A percentile compares a stretch with the other conserved stretches of the same genome.
Evolutionary conservation across 2,797 vertebrate species (phyloP).

Genomic region (Hirundo rustica): DNA sequence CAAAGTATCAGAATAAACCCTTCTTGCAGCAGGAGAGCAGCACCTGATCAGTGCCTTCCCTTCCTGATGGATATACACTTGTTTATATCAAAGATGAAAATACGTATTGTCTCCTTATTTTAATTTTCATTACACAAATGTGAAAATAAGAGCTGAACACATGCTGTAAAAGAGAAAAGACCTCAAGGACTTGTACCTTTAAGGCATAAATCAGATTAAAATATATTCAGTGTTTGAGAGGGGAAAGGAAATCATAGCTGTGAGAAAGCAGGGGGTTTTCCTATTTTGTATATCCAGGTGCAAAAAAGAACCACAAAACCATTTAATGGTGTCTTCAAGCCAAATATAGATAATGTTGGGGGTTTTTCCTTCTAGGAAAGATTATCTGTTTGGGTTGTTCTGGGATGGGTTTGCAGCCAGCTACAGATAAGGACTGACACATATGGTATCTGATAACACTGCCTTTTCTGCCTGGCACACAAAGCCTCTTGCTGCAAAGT

Average conservation of each 20-base stretch:
- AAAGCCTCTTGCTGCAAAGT: neutral
- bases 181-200: neutral
- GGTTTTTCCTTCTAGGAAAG: neutral
- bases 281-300: neutral
- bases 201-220: neutral
- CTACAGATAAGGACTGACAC: neutral
- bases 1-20: neutral
- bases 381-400: neutral
- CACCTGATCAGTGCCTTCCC: neutral
- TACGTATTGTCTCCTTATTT: neutral
- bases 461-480: neutral
- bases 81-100: neutral
- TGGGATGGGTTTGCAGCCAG: neutral
- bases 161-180: neutral
- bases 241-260: neutral
- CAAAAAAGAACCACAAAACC: neutral
- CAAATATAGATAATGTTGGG: neutral
- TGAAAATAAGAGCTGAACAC: neutral
- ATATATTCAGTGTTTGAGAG: neutral
- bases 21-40: neutral
- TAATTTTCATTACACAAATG: neutral
- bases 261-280: neutral
- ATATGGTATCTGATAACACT: rapidly evolving
- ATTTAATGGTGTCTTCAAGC: neutral
- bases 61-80: neutral